Evolutionary conservation across 2,888 invertebrate genomes (phyloP).

Genomic region (Melanostoma mellinum): DNA sequence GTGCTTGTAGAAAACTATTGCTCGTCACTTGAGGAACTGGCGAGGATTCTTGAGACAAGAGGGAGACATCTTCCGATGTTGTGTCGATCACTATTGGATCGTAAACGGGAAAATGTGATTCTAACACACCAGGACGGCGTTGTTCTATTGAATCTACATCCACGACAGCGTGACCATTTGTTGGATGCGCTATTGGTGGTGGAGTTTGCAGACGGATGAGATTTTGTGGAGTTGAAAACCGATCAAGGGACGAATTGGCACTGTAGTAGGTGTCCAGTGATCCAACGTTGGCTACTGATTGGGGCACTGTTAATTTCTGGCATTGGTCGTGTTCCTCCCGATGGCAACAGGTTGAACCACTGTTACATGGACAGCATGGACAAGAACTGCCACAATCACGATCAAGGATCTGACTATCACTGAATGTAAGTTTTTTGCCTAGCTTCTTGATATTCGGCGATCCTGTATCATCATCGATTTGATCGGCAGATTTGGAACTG

Average conservation of each 20-base stretch:
- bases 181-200: slow-evolving; percentile 39
- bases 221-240: slow-evolving; percentile 75
- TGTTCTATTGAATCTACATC: slow-evolving; percentile 35
- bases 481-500: slow-evolving; percentile 84
- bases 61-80: slow-evolving; percentile 74
- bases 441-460: slow-evolving; percentile 76
- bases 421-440: slow-evolving; percentile 80
- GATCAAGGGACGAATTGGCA: slow-evolving; percentile 80
- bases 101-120: slow-evolving; percentile 81
- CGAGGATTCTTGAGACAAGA: slow-evolving; percentile 67
- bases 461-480: slow-evolving; percentile 82
- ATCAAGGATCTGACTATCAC: slow-evolving; percentile 80
- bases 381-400: slow-evolving; percentile 79
- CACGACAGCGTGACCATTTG: slow-evolving; percentile 37
- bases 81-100: slow-evolving; percentile 46
- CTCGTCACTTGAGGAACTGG: slow-evolving; percentile 74
- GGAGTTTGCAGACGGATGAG: slow-evolving; percentile 55
- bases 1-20: slow-evolving; percentile 55
- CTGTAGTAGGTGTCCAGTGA: slow-evolving; percentile 81
- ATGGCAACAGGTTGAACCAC: slow-evolving; percentile 77
- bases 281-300: slow-evolving; percentile 74
- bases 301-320: slow-evolving; percentile 48
- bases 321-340: slow-evolving; percentile 77
- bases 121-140: slow-evolving; percentile 79
- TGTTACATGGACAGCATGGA: slow-evolving; percentile 79